A percentile compares a stretch with the other conserved stretches of the same genome.
These are phyloP conservation scores for Chrysocyon brachyurus DNA, from an alignment of 2,797 vertebrate genomes.

Conservation along the genomic window DNA sequence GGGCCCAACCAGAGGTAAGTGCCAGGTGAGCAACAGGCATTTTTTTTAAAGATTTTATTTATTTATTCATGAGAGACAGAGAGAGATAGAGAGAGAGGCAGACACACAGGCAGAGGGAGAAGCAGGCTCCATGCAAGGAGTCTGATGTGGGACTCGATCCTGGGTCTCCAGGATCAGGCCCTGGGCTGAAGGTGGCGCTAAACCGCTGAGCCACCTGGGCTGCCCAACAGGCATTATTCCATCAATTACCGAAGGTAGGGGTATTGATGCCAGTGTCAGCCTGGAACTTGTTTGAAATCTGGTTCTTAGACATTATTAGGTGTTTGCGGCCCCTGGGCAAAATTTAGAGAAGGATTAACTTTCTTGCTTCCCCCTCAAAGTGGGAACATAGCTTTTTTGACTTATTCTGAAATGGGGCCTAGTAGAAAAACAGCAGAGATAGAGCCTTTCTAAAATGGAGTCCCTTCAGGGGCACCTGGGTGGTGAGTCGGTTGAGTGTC, in stretches of 20 bases:
- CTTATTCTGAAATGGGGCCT: background rate
- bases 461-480: background rate
- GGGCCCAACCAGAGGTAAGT: too few species aligned
- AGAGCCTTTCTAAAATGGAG: background rate
- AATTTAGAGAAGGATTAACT: background rate
- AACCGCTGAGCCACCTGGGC: too few species aligned
- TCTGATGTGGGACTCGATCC: too few species aligned
- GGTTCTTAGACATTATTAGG: background rate
- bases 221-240: background rate
- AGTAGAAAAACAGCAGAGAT: background rate
- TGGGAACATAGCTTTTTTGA: background rate
- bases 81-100: too few species aligned
- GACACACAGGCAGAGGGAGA: too few species aligned
- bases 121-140: too few species aligned
- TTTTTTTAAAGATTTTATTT: too few species aligned
- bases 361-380: background rate
- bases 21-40: too few species aligned
- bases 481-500: background rate
- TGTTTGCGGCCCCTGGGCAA: background rate
- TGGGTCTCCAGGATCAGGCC: too few species aligned
- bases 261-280: background rate
- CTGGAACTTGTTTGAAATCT: background rate
- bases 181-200: too few species aligned
- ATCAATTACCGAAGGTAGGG: background rate
- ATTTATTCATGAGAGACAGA: too few species aligned